Evolutionary conservation across 2,113 vertebrate species (phyloP), one percentile per base, ranked within the genome.

Genomic region (Lathamus discolor): DNA sequence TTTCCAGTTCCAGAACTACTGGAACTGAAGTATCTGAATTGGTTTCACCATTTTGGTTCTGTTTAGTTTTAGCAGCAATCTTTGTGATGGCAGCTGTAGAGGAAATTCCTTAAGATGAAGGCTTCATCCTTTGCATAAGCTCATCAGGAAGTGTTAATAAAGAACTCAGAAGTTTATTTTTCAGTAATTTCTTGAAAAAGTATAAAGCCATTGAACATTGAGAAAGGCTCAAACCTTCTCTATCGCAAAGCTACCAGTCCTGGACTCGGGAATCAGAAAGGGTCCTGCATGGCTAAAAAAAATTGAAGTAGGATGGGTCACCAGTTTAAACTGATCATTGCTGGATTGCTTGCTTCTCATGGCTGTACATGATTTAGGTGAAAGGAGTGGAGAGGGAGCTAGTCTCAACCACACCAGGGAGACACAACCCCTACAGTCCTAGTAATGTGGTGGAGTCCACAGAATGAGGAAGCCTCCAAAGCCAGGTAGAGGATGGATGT

Each of bases 301-400:
- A 1, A 11, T 18, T 54, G 79, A 44, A 1, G 5, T 6, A 70
- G 52, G 46, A 25, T 28, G 27, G 66, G 29, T 41, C 48, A 67
- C 64, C 43, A 24, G 43, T 46, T 54, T 13, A 44, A 48, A 33
- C 13, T 0, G 0, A 10, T 1, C 41, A 25, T 33, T 57, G 49
- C 52, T 37, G 52, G 41, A 62, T 16, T 44, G 52, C 68, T 59
- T 16, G 43, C 55, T 85, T 43, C 39, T 66, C 24, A 14, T 7
- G 59, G 44, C 54, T 66, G 28, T 16, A 41, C 79, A 61, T 9
- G 33, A 4, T 25, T 44, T 59, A 63, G 19, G n/a, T 13, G 51
- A 81, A 39, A 70, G 35, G 17, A 48, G 31, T 37, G 66, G 46
- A 59, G 17, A 48, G 54, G 31, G 43, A 77, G 28, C 14, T 73